Conservation (phyloP, 1,140 invertebrate genomes). For the Amyelois transitella region DNA sequence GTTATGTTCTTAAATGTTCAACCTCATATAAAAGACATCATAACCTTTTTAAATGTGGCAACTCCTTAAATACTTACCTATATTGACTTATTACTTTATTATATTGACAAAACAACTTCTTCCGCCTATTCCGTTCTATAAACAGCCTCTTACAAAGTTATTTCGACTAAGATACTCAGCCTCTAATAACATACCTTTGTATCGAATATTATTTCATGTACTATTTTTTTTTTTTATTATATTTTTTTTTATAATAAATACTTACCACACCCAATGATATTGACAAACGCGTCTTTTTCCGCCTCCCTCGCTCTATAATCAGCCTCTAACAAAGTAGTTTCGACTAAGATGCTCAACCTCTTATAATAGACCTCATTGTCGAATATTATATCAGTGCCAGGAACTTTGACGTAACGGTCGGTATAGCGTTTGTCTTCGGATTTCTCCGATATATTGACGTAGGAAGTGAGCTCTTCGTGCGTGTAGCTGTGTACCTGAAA, state of each 20-base stretch:
- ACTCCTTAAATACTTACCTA: too few relatives aligned
- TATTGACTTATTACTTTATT: too few relatives aligned
- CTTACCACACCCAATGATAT: slow-evolving; percentile 62
- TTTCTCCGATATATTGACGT: slow-evolving; percentile 38
- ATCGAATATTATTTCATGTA: too few relatives aligned
- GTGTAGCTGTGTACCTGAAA: slow-evolving; percentile 55
- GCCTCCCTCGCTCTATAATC: slow-evolving; percentile 32
- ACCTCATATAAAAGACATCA: slow-evolving; percentile 54
- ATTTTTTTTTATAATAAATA: too few relatives aligned
- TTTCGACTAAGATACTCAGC: too few relatives aligned
- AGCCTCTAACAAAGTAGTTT: slow-evolving; percentile 39
- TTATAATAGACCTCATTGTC: slow-evolving; percentile 64
- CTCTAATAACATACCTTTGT: too few relatives aligned
- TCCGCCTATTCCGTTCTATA: too few relatives aligned
- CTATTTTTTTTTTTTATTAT: too few relatives aligned
- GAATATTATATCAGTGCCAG: slow-evolving; percentile 28
- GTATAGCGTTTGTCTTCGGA: slow-evolving; percentile 38
- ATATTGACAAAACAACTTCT: too few relatives aligned
- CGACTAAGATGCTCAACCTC: slow-evolving; percentile 36
- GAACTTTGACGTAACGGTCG: slow-evolving; percentile 42
- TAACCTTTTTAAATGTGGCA: too few relatives aligned
- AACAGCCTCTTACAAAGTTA: too few relatives aligned
- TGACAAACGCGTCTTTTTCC: slow-evolving; percentile 34
- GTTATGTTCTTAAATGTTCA: slow-evolving; percentile 39
- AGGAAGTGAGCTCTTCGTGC: slow-evolving; percentile 42